phyloP scores from a whole-genome alignment of 2,113 vertebrate species.

The Catharus minimus region DNA sequence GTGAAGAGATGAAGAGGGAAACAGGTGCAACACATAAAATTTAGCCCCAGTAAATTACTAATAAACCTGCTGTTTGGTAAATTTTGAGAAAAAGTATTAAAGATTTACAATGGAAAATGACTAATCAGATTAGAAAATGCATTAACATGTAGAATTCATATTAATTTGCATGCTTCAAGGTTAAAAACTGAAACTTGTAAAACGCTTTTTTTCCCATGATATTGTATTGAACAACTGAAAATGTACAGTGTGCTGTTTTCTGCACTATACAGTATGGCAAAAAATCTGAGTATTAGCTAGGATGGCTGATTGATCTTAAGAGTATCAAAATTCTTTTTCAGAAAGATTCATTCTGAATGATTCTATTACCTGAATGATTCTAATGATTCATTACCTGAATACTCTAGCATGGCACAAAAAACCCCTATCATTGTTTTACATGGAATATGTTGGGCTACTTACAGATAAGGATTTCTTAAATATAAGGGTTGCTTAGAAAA shows the following conservation, averaged over 20 bases:
- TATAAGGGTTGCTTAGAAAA: neutral
- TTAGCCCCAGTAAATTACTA: neutral
- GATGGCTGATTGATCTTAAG: neutral
- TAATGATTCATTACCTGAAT: neutral
- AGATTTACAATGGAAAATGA: neutral
- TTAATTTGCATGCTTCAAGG: neutral
- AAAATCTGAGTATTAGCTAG: neutral
- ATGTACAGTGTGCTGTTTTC: neutral
- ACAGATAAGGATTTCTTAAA: neutral
- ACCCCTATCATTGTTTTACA: neutral
- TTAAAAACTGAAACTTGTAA: neutral
- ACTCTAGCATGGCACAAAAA: neutral
- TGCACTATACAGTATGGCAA: neutral
- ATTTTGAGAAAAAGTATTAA: neutral
- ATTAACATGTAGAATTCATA: neutral
- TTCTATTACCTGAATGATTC: too few relatives aligned
- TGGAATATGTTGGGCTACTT: neutral
- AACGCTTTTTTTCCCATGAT: neutral
- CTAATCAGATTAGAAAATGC: neutral
- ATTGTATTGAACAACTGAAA: neutral
- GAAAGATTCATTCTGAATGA: neutral
- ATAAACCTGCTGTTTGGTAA: neutral
- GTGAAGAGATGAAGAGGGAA: neutral
- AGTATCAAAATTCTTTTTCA: neutral
- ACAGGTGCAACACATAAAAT: neutral